Evolutionary conservation across 2,797 vertebrate species (phyloP), one percentile per base, ranked within the genome.

Genomic region (Melanotaenia trifasciata): DNA sequence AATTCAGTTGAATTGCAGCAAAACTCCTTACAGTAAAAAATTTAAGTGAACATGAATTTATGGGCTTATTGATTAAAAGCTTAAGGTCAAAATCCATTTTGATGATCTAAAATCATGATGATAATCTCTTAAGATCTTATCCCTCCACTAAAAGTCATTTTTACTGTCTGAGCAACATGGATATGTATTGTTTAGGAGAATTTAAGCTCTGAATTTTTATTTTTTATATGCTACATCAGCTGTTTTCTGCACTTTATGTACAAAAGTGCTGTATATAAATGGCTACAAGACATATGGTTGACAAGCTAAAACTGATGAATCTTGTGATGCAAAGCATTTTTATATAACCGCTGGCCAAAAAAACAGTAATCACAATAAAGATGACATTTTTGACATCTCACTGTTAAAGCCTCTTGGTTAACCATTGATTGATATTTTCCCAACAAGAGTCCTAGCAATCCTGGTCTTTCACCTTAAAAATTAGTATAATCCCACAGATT

Each of bases 121-220:
- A 47, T n/a, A 51, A 51, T 24, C 12, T 54, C 20, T 22, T 50
- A n/a, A 22, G 45, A 2, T n/a, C 6, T 7, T 20, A n/a, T 47
- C 45, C 20, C 45, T 47, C 20, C 1, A 47, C 7, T 47, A 47
- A 9, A 6, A 47, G 47, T 22, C 2, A n/a, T 50, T 50, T 30
- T 22, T 22, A 24, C n/a, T 2, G 1, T 22, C 0, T 11, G 22
- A 51, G 3, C 13, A 51, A 22, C 22, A 1, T 4, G 8, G 9
- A 51, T 11, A 51, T 24, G 3, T 51, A 9, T n/a, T 56, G 32
- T 26, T 64, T 3, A 14, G 43, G 7, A 58, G 24, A 24, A 38
- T 72, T 64, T 54, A 56, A 64, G 69, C 45, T 47, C 40, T 16
- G 14, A 18, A 16, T 43, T 16, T 43, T 16, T 14, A 43, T 43